phyloP scores from a whole-genome alignment of 2,113 vertebrate species.

The Cinclus cinclus region DNA sequence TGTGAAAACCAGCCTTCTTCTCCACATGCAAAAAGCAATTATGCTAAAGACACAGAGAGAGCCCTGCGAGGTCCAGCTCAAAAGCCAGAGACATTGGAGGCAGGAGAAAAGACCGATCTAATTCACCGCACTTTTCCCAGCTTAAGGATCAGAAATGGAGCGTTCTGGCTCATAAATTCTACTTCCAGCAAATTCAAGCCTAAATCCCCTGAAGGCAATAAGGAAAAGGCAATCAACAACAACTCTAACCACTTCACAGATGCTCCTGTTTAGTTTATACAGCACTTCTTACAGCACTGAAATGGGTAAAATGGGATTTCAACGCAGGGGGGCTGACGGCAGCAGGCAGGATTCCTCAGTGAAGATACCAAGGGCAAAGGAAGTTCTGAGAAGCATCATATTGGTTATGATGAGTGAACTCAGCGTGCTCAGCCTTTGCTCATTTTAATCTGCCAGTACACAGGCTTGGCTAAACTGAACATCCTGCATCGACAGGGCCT shows the following conservation, averaged over 20 bases:
- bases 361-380: constrained; percentile 46
- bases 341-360: constrained; percentile 65
- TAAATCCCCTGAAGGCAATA: constrained; percentile 54
- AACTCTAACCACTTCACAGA: constrained; percentile 68
- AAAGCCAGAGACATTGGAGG: background rate
- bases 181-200: constrained; percentile 53
- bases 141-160: constrained; percentile 51
- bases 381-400: constrained; percentile 22
- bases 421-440: constrained; percentile 61
- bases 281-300: constrained; percentile 21
- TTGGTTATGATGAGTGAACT: constrained; percentile 37
- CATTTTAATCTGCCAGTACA: constrained; percentile 65
- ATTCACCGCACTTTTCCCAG: background rate
- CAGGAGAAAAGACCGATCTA: background rate
- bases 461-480: constrained; percentile 15
- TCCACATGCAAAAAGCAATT: constrained; percentile 20
- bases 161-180: constrained; percentile 62
- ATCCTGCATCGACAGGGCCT: constrained; percentile 46
- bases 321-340: constrained; percentile 59
- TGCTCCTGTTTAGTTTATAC: constrained; percentile 55
- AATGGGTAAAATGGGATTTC: constrained; percentile 68
- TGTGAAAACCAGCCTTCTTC: background rate
- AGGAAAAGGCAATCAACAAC: constrained; percentile 50
- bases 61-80: background rate
- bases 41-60: background rate